A percentile compares a stretch with the other conserved stretches of the same genome.
Conservation (phyloP, 2,113 vertebrate genomes). For the Agelaius phoeniceus region DNA sequence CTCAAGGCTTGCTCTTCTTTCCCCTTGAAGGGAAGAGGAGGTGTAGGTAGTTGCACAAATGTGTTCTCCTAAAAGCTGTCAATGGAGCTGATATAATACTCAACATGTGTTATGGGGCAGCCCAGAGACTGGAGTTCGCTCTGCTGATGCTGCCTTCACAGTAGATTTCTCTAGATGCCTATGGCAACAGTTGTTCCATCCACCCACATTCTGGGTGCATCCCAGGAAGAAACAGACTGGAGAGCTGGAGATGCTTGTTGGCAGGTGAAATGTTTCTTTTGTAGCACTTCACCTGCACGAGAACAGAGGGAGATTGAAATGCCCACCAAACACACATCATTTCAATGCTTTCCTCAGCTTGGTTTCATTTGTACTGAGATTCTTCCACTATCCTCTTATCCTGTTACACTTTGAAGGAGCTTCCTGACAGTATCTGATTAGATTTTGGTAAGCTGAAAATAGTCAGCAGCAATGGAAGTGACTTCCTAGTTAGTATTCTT, state of each 20-base stretch:
- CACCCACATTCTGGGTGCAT: not conserved
- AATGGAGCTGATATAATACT: not conserved
- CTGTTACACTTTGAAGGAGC: not conserved
- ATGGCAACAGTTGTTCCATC: not conserved
- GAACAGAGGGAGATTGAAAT: not conserved
- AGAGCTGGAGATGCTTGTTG: not conserved
- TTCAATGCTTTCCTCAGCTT: not conserved
- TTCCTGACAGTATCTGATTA: not conserved
- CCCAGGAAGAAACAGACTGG: not conserved
- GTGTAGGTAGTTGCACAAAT: no score
- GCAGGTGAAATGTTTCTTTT: not conserved
- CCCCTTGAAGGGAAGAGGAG: not conserved
- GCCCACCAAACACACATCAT: not conserved
- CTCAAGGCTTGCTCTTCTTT: not conserved
- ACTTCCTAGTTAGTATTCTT: not conserved
- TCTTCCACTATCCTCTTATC: not conserved
- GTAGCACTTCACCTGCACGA: not conserved
- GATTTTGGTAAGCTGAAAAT: not conserved
- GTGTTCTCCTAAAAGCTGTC: not conserved
- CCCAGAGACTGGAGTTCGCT: not conserved
- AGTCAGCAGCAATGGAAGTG: not conserved
- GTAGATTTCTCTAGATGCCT: not conserved
- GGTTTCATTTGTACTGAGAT: not conserved
- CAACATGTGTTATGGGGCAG: accelerated
- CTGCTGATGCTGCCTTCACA: not conserved